Evolutionary conservation across 2,113 vertebrate species (phyloP), one percentile per base, ranked within the genome.

Genomic region (Cyprinodon tularosa): DNA sequence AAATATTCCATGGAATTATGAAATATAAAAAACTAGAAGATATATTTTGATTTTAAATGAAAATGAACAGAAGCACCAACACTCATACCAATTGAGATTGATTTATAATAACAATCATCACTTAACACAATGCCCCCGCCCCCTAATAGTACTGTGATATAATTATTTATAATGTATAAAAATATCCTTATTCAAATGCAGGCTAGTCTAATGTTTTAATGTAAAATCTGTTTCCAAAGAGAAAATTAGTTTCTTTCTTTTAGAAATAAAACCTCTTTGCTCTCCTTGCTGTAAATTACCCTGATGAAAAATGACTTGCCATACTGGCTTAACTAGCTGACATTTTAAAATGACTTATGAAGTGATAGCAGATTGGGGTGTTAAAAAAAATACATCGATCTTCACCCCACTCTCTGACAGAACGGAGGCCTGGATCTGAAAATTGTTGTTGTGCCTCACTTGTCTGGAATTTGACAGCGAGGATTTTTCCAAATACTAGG

Each of bases 331-430:
- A 65, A 37, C 50, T 59, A 78, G 29, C 62, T 66, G 68, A 60
- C 47, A 63, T 76, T 69, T 57, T 57, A 39, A 53, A 48, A 65
- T 69, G 71, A 73, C 29, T 73, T 63, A 73, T 68, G 66, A 73
- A 42, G 44, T 44, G 15, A 66, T 59, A 74, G 62, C 72, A 66
- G n/a, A 38, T 44, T 3, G 59, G 60, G 61, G 36, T 36, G 66
- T 39, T 12, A 4, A 66, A 74, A 8, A 64, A 74, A 68, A 59
- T 45, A 12, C 59, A 73, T 69, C 20, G 3, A 36, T 74, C 60
- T 57, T 65, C 45, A 17, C 13, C 36, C 45, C 39, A 53, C 20
- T 20, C 62, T 22, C 50, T 65, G 36, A 40, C 62, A 73, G 64
- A 62, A 0, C 15, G 3, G 1, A 66, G 13, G 2, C 14, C 29